Evolutionary conservation across 2,113 vertebrate genomes (phyloP).

Genomic region (Ctenomys sociabilis): DNA sequence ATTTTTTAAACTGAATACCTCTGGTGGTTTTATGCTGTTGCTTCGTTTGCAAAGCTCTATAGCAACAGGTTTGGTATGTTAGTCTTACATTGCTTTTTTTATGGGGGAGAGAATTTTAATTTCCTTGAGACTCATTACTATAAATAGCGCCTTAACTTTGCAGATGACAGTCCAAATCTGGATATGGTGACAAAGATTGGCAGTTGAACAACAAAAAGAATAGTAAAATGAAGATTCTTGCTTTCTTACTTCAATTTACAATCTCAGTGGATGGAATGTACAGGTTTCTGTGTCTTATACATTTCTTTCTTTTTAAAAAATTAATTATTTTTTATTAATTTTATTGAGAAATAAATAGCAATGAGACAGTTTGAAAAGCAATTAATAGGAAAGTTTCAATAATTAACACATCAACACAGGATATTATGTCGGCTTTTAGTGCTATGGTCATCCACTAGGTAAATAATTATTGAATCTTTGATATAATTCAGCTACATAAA

Average conservation of each 20-base stretch:
- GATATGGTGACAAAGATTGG: not conserved
- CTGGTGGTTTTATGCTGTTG: not conserved
- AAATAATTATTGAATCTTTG: too few relatives aligned
- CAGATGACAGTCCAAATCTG: not conserved
- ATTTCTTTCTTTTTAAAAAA: not conserved
- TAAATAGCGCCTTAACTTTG: not conserved
- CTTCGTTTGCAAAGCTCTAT: not conserved
- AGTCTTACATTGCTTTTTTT: not conserved
- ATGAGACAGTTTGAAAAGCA: too few relatives aligned
- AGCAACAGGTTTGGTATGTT: not conserved
- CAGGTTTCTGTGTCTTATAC: not conserved
- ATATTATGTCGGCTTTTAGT: too few relatives aligned
- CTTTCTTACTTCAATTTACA: not conserved
- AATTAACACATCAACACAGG: too few relatives aligned
- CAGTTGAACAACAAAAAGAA: not conserved
- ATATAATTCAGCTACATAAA: too few relatives aligned
- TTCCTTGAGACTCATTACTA: not conserved
- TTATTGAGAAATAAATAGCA: too few relatives aligned
- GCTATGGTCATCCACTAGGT: too few relatives aligned
- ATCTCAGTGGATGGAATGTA: not conserved
- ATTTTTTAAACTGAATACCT: not conserved
- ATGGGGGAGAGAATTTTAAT: not conserved
- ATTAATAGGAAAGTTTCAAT: too few relatives aligned
- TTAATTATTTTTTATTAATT: too few relatives aligned
- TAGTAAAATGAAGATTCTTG: not conserved